A percentile compares a stretch with the other conserved stretches of the same genome.
Evolutionary conservation across 2,797 vertebrate species (phyloP).

Genomic region (Malurus splendens): DNA sequence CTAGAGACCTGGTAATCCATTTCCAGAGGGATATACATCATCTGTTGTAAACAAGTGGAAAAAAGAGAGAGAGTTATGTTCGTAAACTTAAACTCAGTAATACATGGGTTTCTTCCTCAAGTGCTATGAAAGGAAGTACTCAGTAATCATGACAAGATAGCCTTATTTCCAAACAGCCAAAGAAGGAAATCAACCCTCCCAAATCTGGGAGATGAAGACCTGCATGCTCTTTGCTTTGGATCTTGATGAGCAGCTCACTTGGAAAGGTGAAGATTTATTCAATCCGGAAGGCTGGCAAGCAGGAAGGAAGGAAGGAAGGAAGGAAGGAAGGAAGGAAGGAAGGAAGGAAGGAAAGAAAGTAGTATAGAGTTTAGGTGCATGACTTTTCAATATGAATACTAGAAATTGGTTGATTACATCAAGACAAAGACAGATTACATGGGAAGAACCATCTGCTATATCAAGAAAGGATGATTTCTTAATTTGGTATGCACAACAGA

Average conservation of each 20-base stretch:
- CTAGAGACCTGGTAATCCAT: neutral
- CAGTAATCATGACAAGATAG: neutral
- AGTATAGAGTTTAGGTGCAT: neutral
- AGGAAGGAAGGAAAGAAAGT: no score
- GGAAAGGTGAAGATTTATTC: neutral
- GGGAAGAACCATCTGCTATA: neutral
- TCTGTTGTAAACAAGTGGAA: neutral
- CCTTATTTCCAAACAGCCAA: neutral
- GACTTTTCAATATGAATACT: neutral
- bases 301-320: neutral
- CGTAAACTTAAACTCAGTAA: neutral
- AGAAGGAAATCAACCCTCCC: neutral
- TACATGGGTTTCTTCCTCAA: neutral
- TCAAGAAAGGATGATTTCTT: neutral
- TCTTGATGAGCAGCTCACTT: neutral
- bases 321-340: neutral
- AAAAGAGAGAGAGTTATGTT: neutral
- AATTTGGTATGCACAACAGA: neutral
- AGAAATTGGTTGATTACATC: neutral
- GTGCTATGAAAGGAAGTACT: neutral
- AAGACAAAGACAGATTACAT: neutral
- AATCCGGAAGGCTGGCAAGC: neutral
- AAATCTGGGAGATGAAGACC: neutral
- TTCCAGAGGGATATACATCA: neutral
- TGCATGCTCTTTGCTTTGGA: neutral